A percentile compares a stretch with the other conserved stretches of the same genome.
Conservation (phyloP, 2,888 invertebrate genomes). For the Hartigia nigra region DNA sequence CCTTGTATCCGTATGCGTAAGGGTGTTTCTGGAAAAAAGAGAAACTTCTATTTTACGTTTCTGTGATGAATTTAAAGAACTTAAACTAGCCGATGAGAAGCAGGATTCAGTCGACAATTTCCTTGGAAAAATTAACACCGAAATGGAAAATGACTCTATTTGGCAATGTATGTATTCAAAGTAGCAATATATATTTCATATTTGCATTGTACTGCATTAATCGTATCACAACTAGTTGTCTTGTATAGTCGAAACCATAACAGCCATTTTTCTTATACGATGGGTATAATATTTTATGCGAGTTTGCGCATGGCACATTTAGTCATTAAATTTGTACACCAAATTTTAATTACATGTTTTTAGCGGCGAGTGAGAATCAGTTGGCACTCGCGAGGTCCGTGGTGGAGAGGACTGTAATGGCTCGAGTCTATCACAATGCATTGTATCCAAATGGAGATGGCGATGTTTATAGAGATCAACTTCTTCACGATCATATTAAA, state of each 20-base stretch:
- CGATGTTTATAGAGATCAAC: constrained; percentile 89
- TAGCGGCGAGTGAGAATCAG: constrained; percentile 78
- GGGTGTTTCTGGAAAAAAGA: constrained; percentile 83
- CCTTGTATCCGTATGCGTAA: constrained; percentile 80
- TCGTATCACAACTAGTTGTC: neutral
- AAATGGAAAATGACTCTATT: constrained; percentile 77
- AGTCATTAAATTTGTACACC: neutral
- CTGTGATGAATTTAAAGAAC: constrained; percentile 81
- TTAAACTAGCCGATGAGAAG: constrained; percentile 90
- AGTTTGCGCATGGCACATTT: neutral
- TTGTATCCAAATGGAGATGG: constrained; percentile 98
- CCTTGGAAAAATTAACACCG: constrained; percentile 76
- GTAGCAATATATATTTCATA: neutral
- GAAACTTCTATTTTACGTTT: constrained; percentile 80
- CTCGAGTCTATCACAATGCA: constrained; percentile 90
- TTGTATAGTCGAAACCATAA: too few species aligned
- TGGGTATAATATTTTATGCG: neutral
- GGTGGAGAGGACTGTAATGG: constrained; percentile 92
- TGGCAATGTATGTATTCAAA: constrained; percentile 73
- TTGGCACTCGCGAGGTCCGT: constrained; percentile 82
- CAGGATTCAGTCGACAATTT: constrained; percentile 88
- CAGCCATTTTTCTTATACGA: neutral
- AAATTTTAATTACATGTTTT: constrained; percentile 12
- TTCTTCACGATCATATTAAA: constrained; percentile 89
- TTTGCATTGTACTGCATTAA: neutral